phyloP scores from a whole-genome alignment of 2,888 invertebrate genomes.

The Atherix ibis region DNA sequence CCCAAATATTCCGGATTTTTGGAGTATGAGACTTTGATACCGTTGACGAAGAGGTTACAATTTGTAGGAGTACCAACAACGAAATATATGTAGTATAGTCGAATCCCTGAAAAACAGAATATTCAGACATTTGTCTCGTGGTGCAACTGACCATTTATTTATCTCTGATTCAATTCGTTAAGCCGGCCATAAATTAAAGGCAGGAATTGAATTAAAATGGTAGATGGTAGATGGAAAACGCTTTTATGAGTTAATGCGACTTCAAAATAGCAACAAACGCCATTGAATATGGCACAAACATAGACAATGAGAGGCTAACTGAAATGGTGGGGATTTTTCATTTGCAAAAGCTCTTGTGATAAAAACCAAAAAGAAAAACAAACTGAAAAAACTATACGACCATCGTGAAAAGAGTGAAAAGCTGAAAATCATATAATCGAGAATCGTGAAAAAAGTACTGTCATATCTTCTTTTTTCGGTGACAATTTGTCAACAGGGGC shows the following conservation, averaged over 20 bases:
- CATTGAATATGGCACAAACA: background rate
- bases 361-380: background rate
- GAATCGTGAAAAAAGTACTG: background rate
- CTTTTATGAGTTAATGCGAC: constrained; percentile 11
- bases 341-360: too few relatives aligned
- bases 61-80: too few relatives aligned
- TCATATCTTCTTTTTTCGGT: too few relatives aligned
- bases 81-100: too few relatives aligned
- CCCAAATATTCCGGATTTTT: too few relatives aligned
- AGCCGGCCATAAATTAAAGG: constrained; percentile 10
- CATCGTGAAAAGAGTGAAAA: constrained; percentile 4
- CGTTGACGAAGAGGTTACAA: too few relatives aligned
- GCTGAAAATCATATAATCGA: constrained; percentile 4
- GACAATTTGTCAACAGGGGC: constrained; percentile 7
- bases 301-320: too few relatives aligned
- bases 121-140: too few relatives aligned
- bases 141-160: too few relatives aligned
- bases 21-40: too few relatives aligned
- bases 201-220: constrained; percentile 11
- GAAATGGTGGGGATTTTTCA: too few relatives aligned
- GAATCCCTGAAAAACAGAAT: too few relatives aligned
- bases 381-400: background rate
- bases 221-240: constrained; percentile 7
- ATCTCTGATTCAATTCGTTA: constrained; percentile 10
- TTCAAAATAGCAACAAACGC: constrained; percentile 1